Percentiles rank a stretch among this genome's conserved stretches.
These are phyloP conservation scores for Sebastes taczanowskii DNA, from an alignment of 2,797 vertebrate genomes.

Conservation along the genomic window DNA sequence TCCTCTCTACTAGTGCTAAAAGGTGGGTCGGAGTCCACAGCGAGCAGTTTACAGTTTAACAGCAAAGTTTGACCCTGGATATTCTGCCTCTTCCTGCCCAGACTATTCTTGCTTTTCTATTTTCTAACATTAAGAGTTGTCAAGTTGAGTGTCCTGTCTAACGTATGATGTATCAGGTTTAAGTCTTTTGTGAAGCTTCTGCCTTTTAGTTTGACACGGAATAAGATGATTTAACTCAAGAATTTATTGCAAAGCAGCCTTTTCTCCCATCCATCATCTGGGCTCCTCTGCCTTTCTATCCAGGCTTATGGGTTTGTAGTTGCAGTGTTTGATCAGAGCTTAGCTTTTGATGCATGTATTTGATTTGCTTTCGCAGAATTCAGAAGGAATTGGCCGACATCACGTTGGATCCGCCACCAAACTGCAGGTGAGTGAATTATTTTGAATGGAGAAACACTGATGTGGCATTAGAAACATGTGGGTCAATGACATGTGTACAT, in stretches of 20 bases:
- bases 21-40: slow-evolving; percentile 76
- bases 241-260: not conserved
- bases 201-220: not conserved
- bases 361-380: slow-evolving; percentile 85
- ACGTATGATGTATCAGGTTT: not conserved
- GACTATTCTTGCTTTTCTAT: not conserved
- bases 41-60: not conserved
- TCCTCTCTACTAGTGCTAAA: slow-evolving; percentile 96
- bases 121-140: not conserved
- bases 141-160: not conserved
- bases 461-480: not conserved
- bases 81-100: not conserved
- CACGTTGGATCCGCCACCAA: slow-evolving; percentile 95
- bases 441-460: too few species aligned
- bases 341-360: not conserved
- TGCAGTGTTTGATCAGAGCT: not conserved
- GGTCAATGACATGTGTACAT: not conserved
- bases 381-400: slow-evolving; percentile 98
- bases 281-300: not conserved
- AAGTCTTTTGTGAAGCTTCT: not conserved
- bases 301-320: not conserved
- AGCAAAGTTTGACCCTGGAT: too few species aligned
- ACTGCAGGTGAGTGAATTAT: slow-evolving; percentile 88
- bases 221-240: not conserved
- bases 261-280: not conserved